Evolutionary conservation across 1,140 invertebrate genomes (phyloP).

Genomic region (Sitophilus oryzae): DNA sequence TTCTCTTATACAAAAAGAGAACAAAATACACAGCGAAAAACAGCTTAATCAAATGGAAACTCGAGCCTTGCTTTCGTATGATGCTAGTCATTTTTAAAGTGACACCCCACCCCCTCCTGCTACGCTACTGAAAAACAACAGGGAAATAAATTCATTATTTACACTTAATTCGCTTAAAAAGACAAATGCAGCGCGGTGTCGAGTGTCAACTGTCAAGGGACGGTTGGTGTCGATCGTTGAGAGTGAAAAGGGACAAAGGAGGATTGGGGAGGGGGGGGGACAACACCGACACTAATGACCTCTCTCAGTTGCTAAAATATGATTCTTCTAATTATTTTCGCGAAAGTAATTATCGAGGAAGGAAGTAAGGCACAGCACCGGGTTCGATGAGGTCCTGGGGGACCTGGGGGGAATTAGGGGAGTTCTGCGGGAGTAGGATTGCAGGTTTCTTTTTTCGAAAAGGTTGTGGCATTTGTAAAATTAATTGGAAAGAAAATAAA

Average conservation of each 20-base stretch:
- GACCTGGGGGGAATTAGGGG: no score
- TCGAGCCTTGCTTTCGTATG: background rate
- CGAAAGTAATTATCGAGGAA: background rate
- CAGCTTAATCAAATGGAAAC: background rate
- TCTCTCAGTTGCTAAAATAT: constrained; percentile 35
- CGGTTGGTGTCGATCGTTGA: constrained; percentile 3
- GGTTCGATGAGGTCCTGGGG: constrained; percentile 7
- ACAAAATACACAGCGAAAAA: no score
- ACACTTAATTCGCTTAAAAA: constrained; percentile 1
- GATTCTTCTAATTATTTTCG: constrained; percentile 31
- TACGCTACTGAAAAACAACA: background rate
- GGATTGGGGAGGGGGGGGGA: constrained; percentile 10
- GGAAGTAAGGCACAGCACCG: no score
- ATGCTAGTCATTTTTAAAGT: background rate
- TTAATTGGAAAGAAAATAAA: no score
- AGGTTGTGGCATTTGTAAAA: no score
- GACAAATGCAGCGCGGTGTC: constrained; percentile 19
- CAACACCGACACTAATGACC: constrained; percentile 33
- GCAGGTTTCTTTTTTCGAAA: no score
- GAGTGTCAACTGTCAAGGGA: background rate
- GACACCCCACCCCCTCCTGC: no score
- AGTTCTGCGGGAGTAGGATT: no score
- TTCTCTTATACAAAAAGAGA: background rate
- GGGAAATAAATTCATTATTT: background rate
- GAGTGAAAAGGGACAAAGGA: background rate